Conservation (phyloP, 2,797 vertebrate species). For the Apogon hyalosoma region DNA sequence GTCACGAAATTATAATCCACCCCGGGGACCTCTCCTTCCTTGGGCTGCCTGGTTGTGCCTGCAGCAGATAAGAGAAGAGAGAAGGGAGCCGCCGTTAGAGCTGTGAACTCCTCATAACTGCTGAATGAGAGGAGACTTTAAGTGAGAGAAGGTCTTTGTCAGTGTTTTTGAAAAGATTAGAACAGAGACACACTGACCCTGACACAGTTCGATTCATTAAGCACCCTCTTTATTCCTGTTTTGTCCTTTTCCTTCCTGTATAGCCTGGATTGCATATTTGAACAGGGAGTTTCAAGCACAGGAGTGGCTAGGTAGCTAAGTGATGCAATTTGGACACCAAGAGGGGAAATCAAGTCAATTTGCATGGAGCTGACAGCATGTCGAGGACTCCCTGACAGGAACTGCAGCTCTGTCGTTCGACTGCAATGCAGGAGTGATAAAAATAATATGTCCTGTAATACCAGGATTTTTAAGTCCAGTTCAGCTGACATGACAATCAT, state of each 20-base stretch:
- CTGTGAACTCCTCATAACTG: slow-evolving; percentile 26
- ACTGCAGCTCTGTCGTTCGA: slow-evolving; percentile 30
- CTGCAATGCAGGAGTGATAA: slow-evolving; percentile 10
- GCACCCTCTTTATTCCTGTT: slow-evolving; percentile 28
- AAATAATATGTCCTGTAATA: slow-evolving; percentile 31
- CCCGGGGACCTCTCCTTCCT: slow-evolving; percentile 98
- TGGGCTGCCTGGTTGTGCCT: slow-evolving; percentile 99
- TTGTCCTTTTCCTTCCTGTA: slow-evolving; percentile 11
- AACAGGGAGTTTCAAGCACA: slow-evolving; percentile 17
- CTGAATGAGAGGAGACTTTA: slow-evolving; percentile 27
- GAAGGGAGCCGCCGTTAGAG: slow-evolving; percentile 33
- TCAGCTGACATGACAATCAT: slow-evolving; percentile 11
- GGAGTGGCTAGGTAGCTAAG: slow-evolving; percentile 49
- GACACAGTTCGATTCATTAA: slow-evolving; percentile 36
- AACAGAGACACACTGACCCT: slow-evolving; percentile 42
- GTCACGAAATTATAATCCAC: slow-evolving; percentile 99
- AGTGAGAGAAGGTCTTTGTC: slow-evolving; percentile 14
- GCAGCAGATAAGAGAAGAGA: slow-evolving; percentile 53
- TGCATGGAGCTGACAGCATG: slow-evolving; percentile 58
- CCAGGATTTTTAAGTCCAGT: slow-evolving; percentile 17
- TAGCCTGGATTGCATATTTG: slow-evolving; percentile 37
- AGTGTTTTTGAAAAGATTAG: slow-evolving; percentile 35
- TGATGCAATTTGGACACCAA: slow-evolving; percentile 75
- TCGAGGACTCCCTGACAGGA: slow-evolving; percentile 47
- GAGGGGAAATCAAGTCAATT: slow-evolving; percentile 65